These are phyloP conservation scores for Hippoglossus stenolepis DNA, from an alignment of 2,113 vertebrate species.

Conservation along the genomic window DNA sequence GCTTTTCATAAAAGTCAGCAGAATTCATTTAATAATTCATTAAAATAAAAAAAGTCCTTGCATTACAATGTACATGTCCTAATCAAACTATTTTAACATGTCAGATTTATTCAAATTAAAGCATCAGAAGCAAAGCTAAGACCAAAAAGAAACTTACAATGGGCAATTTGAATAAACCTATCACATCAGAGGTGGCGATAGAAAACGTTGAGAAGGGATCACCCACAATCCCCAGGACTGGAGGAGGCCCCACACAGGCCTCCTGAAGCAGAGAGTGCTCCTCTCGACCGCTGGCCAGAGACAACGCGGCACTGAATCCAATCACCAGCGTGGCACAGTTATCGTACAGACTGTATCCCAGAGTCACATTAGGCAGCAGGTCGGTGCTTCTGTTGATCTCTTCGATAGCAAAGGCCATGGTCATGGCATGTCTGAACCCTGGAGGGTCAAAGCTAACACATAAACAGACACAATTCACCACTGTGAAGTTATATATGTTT, in stretches of 20 bases:
- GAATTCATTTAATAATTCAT: no score
- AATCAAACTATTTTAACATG: not conserved
- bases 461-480: not conserved
- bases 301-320: slow-evolving; percentile 70
- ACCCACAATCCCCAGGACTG: slow-evolving; percentile 75
- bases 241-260: slow-evolving; percentile 62
- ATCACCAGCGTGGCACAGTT: slow-evolving; percentile 66
- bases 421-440: slow-evolving; percentile 67
- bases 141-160: slow-evolving; percentile 56
- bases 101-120: not conserved
- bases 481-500: not conserved
- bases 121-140: no score
- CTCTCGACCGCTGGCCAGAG: slow-evolving; percentile 64
- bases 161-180: slow-evolving; percentile 74
- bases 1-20: no score
- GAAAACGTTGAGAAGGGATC: slow-evolving; percentile 73
- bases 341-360: slow-evolving; percentile 76
- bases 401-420: slow-evolving; percentile 65
- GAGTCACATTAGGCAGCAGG: slow-evolving; percentile 63
- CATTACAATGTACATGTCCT: no score
- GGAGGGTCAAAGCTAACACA: slow-evolving; percentile 55
- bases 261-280: slow-evolving; percentile 29
- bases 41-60: not conserved
- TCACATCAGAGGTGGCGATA: slow-evolving; percentile 73
- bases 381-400: slow-evolving; percentile 54